A percentile compares a stretch with the other conserved stretches of the same genome.
These are phyloP conservation scores for Catotricha subobsoleta DNA, from an alignment of 2,888 invertebrate species.

Conservation along the genomic window DNA sequence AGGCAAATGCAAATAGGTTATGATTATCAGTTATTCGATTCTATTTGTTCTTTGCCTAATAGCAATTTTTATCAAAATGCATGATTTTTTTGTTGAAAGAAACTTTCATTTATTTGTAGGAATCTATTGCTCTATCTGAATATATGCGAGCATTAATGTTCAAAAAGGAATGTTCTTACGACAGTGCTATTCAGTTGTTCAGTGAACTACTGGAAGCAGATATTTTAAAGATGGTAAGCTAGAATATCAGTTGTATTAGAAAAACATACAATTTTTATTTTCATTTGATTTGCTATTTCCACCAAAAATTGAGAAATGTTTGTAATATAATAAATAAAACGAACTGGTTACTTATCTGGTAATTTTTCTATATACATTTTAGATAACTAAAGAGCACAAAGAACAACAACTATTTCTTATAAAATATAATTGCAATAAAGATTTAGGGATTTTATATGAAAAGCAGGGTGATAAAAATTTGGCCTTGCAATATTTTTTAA, in stretches of 20 bases:
- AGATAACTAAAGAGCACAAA: slow-evolving; percentile 34
- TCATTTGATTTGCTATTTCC: too few relatives aligned
- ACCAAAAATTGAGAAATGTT: too few relatives aligned
- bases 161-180: slow-evolving; percentile 42
- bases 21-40: neutral
- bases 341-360: neutral
- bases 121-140: slow-evolving; percentile 61
- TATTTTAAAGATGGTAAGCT: slow-evolving; percentile 36
- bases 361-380: slow-evolving; percentile 6
- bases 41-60: neutral
- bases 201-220: slow-evolving; percentile 46
- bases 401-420: slow-evolving; percentile 42
- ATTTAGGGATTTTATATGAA: slow-evolving; percentile 53
- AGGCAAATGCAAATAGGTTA: too few relatives aligned
- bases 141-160: slow-evolving; percentile 61
- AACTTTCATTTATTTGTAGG: slow-evolving; percentile 23
- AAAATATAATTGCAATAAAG: slow-evolving; percentile 69
- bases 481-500: slow-evolving; percentile 49
- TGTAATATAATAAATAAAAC: too few relatives aligned
- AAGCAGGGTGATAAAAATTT: slow-evolving; percentile 38
- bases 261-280: neutral
- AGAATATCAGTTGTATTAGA: slow-evolving; percentile 2
- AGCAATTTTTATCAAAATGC: neutral
- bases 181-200: slow-evolving; percentile 49
- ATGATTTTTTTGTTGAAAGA: neutral